Evolutionary conservation across 2,113 vertebrate species (phyloP).

Genomic region (Varanus salvator): DNA sequence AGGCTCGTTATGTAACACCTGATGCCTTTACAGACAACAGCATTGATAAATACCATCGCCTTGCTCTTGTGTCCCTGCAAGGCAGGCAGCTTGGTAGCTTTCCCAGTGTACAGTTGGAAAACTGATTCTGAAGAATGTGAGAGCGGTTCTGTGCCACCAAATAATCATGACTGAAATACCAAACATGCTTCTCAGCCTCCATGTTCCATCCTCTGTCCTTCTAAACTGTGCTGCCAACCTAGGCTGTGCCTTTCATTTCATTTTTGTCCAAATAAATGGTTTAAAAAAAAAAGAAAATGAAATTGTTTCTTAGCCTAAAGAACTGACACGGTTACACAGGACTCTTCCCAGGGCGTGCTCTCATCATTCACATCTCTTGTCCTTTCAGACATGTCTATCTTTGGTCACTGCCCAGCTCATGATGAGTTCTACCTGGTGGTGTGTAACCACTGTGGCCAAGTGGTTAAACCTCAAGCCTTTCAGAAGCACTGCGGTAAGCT

Average conservation of each 20-base stretch:
- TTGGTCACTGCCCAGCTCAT: conserved; percentile 92
- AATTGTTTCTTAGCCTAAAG: conserved; percentile 3
- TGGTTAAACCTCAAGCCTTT: conserved; percentile 96
- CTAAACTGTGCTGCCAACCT: not conserved
- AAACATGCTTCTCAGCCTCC: not conserved
- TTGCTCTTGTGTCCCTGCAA: not conserved
- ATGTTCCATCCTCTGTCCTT: not conserved
- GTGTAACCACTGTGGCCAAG: conserved; percentile 93
- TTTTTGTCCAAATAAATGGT: not conserved
- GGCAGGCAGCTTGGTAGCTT: not conserved
- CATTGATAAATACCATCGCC: not conserved
- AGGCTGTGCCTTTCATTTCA: not conserved
- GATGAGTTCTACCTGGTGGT: conserved; percentile 97
- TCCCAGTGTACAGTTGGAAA: not conserved
- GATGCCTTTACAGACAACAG: not conserved
- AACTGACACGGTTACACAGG: not conserved
- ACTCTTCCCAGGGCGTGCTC: not conserved
- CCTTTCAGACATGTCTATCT: conserved; percentile 93
- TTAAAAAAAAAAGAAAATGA: not conserved
- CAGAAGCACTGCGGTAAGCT: conserved; percentile 92
- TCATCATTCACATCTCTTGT: conserved; percentile 20
- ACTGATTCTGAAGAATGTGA: not conserved
- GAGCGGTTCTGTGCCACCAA: not conserved
- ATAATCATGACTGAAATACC: not conserved
- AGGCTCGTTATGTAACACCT: not conserved